Percentiles rank a stretch among this genome's conserved stretches.
Evolutionary conservation across 2,888 invertebrate genomes (phyloP).

Genomic region (Clitarchus hookeri): DNA sequence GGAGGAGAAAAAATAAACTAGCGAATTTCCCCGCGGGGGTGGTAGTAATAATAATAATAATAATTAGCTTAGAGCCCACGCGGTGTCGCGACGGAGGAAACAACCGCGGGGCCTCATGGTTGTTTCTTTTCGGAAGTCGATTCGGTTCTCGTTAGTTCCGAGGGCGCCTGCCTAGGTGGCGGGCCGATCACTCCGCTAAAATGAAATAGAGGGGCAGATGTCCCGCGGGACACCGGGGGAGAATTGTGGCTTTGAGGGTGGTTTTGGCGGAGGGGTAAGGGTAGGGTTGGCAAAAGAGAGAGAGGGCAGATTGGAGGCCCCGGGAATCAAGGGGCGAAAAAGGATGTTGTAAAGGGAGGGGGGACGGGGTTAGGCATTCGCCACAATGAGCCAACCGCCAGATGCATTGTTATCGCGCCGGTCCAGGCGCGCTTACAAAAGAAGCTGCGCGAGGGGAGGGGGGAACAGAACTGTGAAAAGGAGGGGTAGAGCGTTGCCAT

Average conservation of each 20-base stretch:
- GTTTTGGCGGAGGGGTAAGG: not conserved
- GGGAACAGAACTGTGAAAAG: not conserved
- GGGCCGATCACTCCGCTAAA: conserved; percentile 35
- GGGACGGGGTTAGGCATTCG: conserved; percentile 19
- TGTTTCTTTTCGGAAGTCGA: not conserved
- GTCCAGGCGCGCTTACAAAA: conserved; percentile 26
- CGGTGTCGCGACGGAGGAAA: not conserved
- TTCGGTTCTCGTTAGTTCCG: not conserved
- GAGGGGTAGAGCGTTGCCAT: conserved; percentile 10
- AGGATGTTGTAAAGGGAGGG: conserved; percentile 31
- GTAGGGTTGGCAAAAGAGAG: not conserved
- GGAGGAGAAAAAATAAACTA: not conserved
- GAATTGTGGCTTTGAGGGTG: not conserved
- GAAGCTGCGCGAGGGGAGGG: not conserved
- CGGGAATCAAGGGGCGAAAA: conserved; percentile 44
- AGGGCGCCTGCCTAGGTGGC: conserved; percentile 44
- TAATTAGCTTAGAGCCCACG: not conserved
- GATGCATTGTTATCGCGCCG: conserved; percentile 36
- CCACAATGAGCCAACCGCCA: conserved; percentile 35
- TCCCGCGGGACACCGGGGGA: conserved; percentile 10
- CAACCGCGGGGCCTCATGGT: not conserved
- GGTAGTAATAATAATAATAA: too few relatives aligned
- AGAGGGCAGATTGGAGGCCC: conserved; percentile 2
- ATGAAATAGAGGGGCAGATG: conserved; percentile 40
- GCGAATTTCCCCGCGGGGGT: too few relatives aligned